phyloP scores from a whole-genome alignment of 2,113 vertebrate genomes.

The Alexandromys fortis region DNA sequence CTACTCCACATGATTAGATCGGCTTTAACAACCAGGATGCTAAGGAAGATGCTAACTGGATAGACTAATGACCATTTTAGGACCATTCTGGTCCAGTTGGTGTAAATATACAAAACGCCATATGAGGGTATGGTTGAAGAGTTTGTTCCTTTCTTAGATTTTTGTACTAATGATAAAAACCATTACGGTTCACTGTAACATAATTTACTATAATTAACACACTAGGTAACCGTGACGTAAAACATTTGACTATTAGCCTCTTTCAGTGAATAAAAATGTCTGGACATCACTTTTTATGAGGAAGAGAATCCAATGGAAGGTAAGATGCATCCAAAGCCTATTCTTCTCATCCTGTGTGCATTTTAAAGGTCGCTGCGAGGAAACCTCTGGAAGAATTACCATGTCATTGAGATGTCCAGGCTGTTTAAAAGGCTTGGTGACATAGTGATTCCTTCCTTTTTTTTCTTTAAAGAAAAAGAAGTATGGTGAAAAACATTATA shows the following conservation, averaged over 20 bases:
- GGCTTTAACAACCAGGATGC: background rate
- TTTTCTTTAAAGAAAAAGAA: background rate
- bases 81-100: background rate
- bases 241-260: slow-evolving; percentile 79
- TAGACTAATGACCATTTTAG: background rate
- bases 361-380: slow-evolving; percentile 63
- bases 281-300: slow-evolving; percentile 82
- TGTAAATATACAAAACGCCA: background rate
- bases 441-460: slow-evolving; percentile 72
- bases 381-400: slow-evolving; percentile 52
- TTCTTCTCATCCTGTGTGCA: slow-evolving; percentile 56
- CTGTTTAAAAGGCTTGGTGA: slow-evolving; percentile 54
- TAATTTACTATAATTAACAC: slow-evolving; percentile 67
- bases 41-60: background rate
- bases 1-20: background rate
- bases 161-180: slow-evolving; percentile 53
- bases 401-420: slow-evolving; percentile 63
- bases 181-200: slow-evolving; percentile 43
- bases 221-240: slow-evolving; percentile 66
- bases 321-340: slow-evolving; percentile 76
- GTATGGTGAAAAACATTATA: slow-evolving; percentile 72
- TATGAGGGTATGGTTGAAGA: background rate
- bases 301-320: slow-evolving; percentile 74
- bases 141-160: background rate
- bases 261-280: slow-evolving; percentile 76